These are phyloP conservation scores for Pseudocheirus occidentalis DNA, from an alignment of 2,797 vertebrate genomes.

Conservation along the genomic window DNA sequence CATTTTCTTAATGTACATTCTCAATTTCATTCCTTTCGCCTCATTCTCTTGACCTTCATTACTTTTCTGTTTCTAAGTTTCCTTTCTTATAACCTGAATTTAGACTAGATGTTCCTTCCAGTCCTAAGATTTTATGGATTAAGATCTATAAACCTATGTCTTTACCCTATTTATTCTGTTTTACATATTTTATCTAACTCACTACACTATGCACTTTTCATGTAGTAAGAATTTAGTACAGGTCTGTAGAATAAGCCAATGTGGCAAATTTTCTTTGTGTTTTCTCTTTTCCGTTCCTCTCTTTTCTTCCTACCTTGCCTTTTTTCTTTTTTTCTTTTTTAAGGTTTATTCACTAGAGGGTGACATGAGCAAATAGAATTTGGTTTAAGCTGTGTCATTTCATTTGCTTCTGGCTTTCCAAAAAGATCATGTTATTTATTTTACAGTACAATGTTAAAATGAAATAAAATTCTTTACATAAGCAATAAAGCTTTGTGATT, in stretches of 20 bases:
- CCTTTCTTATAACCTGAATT: not conserved
- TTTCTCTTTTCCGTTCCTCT: not conserved
- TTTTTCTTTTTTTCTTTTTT: not conserved
- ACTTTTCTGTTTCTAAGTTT: not conserved
- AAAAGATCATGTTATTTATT: not conserved
- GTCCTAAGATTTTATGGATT: not conserved
- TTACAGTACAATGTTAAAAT: constrained; percentile 21
- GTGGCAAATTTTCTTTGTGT: not conserved
- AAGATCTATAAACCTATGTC: not conserved
- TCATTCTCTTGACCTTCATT: not conserved
- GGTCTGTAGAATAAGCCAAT: not conserved
- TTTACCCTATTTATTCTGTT: accelerated
- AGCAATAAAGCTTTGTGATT: not conserved
- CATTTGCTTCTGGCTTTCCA: constrained; percentile 27
- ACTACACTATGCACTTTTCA: not conserved
- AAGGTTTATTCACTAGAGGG: constrained; percentile 66
- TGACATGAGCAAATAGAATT: constrained; percentile 41
- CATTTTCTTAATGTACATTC: not conserved
- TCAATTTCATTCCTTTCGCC: not conserved
- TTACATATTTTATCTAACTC: not conserved
- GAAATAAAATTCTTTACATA: constrained; percentile 3
- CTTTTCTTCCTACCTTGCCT: not conserved
- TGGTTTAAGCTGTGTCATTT: constrained; percentile 21
- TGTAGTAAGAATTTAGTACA: not conserved
- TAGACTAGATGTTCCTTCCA: not conserved